These are phyloP conservation scores for Synergus gifuensis DNA, from an alignment of 2,888 invertebrate genomes.

Conservation along the genomic window DNA sequence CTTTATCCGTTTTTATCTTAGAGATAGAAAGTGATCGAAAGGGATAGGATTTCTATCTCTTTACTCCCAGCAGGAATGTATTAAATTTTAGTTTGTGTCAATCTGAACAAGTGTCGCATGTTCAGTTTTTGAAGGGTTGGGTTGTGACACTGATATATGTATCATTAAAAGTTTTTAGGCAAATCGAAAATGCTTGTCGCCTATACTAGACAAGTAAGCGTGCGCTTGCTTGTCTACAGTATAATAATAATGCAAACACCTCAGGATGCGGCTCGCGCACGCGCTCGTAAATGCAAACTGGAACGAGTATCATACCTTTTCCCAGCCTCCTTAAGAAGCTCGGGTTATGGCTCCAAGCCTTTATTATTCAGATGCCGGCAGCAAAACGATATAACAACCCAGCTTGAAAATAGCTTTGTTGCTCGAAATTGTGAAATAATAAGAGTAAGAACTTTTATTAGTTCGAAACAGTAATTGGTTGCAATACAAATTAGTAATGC, in stretches of 20 bases:
- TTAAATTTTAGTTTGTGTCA: too few species aligned
- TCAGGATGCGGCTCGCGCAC: slow-evolving; percentile 4
- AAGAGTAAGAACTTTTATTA: background rate
- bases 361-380: slow-evolving; percentile 17
- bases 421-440: slow-evolving; percentile 17
- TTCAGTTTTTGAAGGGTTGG: too few species aligned
- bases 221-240: too few species aligned
- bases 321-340: slow-evolving; percentile 31
- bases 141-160: too few species aligned
- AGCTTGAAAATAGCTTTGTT: slow-evolving; percentile 20
- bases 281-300: slow-evolving; percentile 31
- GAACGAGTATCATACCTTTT: slow-evolving; percentile 18
- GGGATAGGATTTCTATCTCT: too few species aligned
- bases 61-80: too few species aligned
- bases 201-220: too few species aligned
- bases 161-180: too few species aligned
- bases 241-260: slow-evolving; percentile 14
- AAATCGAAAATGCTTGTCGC: too few species aligned
- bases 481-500: background rate
- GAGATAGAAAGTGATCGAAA: too few species aligned
- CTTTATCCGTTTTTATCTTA: too few species aligned
- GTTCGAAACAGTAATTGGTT: slow-evolving; percentile 1
- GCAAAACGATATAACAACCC: slow-evolving; percentile 9
- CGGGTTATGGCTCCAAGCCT: slow-evolving; percentile 21
- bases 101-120: too few species aligned